Percentiles rank a stretch among this genome's conserved stretches.
Evolutionary conservation across 2,888 invertebrate genomes (phyloP).

Genomic region (Thecophora atra): DNA sequence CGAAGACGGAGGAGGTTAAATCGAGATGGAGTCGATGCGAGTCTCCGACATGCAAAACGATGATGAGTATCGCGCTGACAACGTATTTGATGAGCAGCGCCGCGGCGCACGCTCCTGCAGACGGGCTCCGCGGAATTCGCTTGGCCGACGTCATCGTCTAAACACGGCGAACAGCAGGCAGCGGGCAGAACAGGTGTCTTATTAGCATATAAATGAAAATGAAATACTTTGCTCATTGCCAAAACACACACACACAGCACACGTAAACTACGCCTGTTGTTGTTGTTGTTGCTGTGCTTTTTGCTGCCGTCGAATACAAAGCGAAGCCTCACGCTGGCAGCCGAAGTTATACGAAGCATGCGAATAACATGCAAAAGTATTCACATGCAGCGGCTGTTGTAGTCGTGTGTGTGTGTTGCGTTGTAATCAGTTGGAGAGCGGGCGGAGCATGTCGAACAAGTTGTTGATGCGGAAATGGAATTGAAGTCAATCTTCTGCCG

Average conservation of each 20-base stretch:
- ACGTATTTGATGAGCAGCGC: not conserved
- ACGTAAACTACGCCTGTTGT: not conserved
- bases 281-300: not conserved
- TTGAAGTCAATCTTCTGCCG: not conserved
- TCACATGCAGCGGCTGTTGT: not conserved
- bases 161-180: slow-evolving; percentile 23
- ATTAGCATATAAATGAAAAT: slow-evolving; percentile 48
- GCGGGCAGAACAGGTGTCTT: slow-evolving; percentile 37
- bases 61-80: slow-evolving; percentile 8
- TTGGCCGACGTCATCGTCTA: slow-evolving; percentile 17
- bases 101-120: not conserved
- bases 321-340: not conserved
- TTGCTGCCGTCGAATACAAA: slow-evolving; percentile 1
- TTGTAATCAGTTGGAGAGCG: not conserved
- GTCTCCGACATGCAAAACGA: not conserved
- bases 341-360: not conserved
- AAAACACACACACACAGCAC: slow-evolving; percentile 10
- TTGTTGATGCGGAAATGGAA: not conserved
- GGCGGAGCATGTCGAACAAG: not conserved
- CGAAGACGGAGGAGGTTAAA: no score
- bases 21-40: not conserved
- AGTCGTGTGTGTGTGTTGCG: not conserved
- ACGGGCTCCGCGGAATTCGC: slow-evolving; percentile 15
- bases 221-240: slow-evolving; percentile 44
- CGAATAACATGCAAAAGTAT: not conserved